Conservation (phyloP, 92 coral and sea anemone species). For the Siderastrea siderea region DNA sequence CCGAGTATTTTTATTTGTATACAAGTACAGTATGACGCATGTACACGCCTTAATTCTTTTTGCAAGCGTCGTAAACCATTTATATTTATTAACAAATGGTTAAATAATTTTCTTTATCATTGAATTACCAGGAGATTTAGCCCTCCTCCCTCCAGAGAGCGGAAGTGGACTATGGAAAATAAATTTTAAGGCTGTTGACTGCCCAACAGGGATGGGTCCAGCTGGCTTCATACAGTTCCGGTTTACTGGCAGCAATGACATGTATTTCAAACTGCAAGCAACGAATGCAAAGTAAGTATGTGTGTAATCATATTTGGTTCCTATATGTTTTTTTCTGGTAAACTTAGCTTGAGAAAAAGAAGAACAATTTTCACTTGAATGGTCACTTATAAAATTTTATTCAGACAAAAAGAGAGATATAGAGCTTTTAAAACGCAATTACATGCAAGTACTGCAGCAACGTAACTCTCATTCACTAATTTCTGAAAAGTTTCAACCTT, state of each 20-base stretch:
- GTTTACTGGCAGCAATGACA: slow-evolving; percentile 84
- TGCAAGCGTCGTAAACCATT: no score
- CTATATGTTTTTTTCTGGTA: neutral
- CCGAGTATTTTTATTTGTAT: no score
- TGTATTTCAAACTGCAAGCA: slow-evolving; percentile 82
- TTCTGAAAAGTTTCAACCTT: no score
- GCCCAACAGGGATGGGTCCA: slow-evolving; percentile 74
- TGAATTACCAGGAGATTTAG: slow-evolving; percentile 65
- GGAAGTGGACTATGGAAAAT: slow-evolving; percentile 78
- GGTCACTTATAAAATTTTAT: no score
- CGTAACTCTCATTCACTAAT: no score
- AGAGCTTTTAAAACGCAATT: no score
- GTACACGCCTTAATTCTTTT: no score
- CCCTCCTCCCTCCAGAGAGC: slow-evolving; percentile 55
- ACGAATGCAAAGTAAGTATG: slow-evolving; percentile 78
- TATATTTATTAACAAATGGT: neutral
- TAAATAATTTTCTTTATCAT: neutral
- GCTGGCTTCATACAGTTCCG: slow-evolving; percentile 83
- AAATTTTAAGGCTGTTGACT: slow-evolving; percentile 78
- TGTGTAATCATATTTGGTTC: neutral
- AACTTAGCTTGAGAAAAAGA: no score
- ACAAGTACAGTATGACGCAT: no score
- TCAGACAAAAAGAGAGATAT: no score
- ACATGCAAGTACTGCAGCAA: no score
- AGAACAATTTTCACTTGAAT: no score